Base-by-base conservation (phyloP, 37 sponge, comb jelly and placozoan species). In the Cladorhizidae sp. region DNA sequence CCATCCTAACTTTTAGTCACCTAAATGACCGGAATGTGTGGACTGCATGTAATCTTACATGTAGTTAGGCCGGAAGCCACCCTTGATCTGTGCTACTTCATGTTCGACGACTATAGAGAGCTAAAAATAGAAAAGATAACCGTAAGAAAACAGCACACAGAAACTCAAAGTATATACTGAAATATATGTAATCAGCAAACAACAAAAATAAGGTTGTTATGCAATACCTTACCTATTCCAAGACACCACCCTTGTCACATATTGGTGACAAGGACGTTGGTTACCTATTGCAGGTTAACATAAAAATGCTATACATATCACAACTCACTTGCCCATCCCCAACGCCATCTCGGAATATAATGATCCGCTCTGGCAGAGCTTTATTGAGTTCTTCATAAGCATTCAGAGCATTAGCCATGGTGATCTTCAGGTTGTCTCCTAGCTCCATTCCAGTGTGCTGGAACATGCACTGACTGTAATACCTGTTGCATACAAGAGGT, bases 291-390 rank as follows among this genome's bases (percentile, higher is more conserved):
- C n/a, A n/a, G n/a, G n/a, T n/a, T n/a, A n/a, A n/a, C n/a, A n/a
- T n/a, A n/a, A n/a, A n/a, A n/a, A n/a, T n/a, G n/a, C n/a, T n/a
- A n/a, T n/a, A 54, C 17, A 54, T 17, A 43, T 17, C 28, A 59
- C 61, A 43, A 61, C 86, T 22, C 38, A 93, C 79, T 78, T 96
- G 95, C 57, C 99, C 99, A 64, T 98, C 99, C 32, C 95, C 93
- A 35, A 98, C 97, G 15, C 99, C 99, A 80, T 98, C 99, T 28
- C 99, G 73, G 82, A 88, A 98, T 33, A 98, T 93, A 31, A 98
- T 67, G 52, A 98, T 89, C 1, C 99, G 73, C 7, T 94, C 95
- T 61, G 99, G 99, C 0, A 98, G 83, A 1, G 22, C 22, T 21
- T 42, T 40, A 65, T 98, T 94, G 26, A 93, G n/a, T 45, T 87